Percentiles rank a stretch among this genome's conserved stretches.
These are phyloP conservation scores for Sebastes vulpes DNA, from an alignment of 2,797 vertebrate genomes.

Conservation along the genomic window DNA sequence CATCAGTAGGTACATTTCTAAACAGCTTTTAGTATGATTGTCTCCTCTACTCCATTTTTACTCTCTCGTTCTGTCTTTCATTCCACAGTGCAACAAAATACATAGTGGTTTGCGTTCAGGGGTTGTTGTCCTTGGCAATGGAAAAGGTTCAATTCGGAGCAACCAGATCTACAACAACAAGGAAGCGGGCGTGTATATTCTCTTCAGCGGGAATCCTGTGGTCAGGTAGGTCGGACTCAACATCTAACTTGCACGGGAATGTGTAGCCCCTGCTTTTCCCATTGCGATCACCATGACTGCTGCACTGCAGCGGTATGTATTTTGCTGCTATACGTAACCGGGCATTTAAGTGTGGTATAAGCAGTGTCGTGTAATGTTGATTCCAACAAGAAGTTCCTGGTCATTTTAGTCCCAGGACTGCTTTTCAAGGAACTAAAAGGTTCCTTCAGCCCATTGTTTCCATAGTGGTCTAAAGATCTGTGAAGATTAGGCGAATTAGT, in stretches of 20 bases:
- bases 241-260: neutral
- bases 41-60: neutral
- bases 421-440: neutral
- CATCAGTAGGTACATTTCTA: neutral
- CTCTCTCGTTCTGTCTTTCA: neutral
- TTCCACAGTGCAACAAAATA: constrained; percentile 92
- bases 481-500: neutral
- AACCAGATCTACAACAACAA: constrained; percentile 96
- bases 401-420: neutral
- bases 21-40: neutral
- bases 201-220: constrained; percentile 93
- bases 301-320: neutral
- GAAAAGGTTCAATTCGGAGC: constrained; percentile 93
- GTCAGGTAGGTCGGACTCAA: constrained; percentile 86
- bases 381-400: neutral
- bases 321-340: neutral
- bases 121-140: constrained; percentile 93
- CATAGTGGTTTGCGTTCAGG: constrained; percentile 94
- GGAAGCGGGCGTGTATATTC: constrained; percentile 95
- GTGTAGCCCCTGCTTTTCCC: neutral
- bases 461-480: neutral
- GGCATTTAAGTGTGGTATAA: neutral
- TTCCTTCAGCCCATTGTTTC: neutral
- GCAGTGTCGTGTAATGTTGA: neutral
- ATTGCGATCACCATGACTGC: neutral